Conservation (phyloP, 2,797 vertebrate species). For the Sebastolobus alascanus region DNA sequence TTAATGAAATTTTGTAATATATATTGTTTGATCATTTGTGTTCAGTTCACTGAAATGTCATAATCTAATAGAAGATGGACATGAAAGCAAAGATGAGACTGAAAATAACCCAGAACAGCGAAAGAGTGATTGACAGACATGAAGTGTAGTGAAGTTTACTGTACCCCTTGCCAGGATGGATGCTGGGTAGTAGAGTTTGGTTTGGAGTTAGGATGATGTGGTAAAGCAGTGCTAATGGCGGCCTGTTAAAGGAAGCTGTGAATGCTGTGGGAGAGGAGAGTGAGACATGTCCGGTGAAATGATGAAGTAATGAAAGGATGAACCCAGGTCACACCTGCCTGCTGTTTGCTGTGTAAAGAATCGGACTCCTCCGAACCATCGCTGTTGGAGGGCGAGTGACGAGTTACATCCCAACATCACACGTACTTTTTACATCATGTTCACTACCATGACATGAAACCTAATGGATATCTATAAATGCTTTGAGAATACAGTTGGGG, state of each 20-base stretch:
- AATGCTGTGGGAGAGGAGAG: conserved; percentile 86
- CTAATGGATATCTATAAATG: background rate
- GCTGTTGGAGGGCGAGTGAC: background rate
- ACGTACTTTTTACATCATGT: accelerated
- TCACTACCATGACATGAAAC: background rate
- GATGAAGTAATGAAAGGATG: conserved; percentile 56
- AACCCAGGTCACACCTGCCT: conserved; percentile 13
- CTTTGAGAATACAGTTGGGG: background rate
- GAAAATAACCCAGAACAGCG: conserved; percentile 20
- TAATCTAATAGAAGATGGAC: background rate
- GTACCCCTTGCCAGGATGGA: conserved; percentile 82
- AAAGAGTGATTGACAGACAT: conserved; percentile 25
- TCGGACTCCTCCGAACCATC: background rate
- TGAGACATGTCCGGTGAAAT: conserved; percentile 77
- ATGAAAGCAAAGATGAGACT: conserved; percentile 15
- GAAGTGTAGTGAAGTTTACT: conserved; percentile 79
- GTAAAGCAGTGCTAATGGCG: conserved; percentile 81
- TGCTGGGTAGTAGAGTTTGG: conserved; percentile 70
- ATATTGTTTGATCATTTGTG: background rate
- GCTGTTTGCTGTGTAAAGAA: background rate
- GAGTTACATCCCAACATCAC: conserved; percentile 39
- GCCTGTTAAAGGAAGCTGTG: conserved; percentile 83
- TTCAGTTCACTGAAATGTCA: background rate
- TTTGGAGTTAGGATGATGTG: conserved; percentile 70
- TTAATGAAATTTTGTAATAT: background rate